Base-by-base conservation (phyloP, 2,797 vertebrate genomes). In the Ispidina lecontei region DNA sequence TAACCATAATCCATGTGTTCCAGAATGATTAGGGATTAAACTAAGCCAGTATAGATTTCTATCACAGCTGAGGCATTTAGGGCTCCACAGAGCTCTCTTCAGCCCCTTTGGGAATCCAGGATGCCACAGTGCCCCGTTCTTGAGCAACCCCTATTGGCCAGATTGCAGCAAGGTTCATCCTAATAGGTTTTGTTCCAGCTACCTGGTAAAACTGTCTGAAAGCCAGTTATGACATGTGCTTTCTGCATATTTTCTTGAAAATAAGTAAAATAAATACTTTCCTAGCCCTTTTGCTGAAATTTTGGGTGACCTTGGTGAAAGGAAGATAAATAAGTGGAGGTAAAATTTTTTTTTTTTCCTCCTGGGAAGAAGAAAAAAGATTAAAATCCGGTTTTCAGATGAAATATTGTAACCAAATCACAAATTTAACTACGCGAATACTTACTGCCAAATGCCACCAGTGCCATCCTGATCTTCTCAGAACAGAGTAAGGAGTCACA, bases 71-170 rank as follows among this genome's bases (percentile, higher is more conserved):
- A 76, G 33, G 4, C 26, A 35, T n/a, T 75, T 23, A 62, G 23
- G 10, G 20, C 7, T 33, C 3, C 22, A 33, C 26, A 29, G 16
- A 55, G 10, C 4, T 23, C 12, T 51, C 4, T 29, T 12, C 18
- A 73, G 39, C 23, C 10, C 8, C 33, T 70, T 88, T 2, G 3
- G 52, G 20, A 73, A 9, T 5, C 17, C 1, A 0, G 2, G 10
- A 20, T 67, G 31, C 6, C 14, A 14, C 3, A 0, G 1, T 21
- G 10, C 6, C 12, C 10, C 7, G 6, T 71, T 14, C 35, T 39
- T 3, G 0, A 22, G 26, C 14, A 68, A 44, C 7, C 49, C 1
- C 0, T 18, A 31, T 10, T 44, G 41, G 14, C 8, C n/a, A 69
- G 21, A 29, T 29, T 44, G 14, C 29, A 39, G 15, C 31, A 23